phyloP scores from a whole-genome alignment of 2,888 invertebrate species.

The Torymus auratus region DNA sequence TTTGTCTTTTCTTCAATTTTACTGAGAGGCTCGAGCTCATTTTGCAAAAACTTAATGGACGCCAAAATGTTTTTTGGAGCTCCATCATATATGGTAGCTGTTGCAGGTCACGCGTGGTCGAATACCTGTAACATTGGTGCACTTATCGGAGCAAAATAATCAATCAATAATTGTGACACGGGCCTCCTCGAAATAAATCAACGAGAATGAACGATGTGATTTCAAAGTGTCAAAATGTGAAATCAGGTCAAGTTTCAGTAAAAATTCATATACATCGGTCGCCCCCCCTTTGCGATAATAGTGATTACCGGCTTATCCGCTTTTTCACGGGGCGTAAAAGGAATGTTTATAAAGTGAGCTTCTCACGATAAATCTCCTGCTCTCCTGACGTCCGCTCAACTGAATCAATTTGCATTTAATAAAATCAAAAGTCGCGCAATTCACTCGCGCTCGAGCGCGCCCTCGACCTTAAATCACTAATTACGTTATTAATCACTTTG shows the following conservation, averaged over 20 bases:
- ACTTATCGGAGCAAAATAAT: no score
- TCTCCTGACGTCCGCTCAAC: background rate
- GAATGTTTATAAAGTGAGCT: slow-evolving; percentile 21
- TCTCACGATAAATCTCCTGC: slow-evolving; percentile 46
- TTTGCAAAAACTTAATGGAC: no score
- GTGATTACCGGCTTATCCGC: background rate
- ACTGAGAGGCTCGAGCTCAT: no score
- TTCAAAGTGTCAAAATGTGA: slow-evolving; percentile 14
- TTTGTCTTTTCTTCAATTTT: no score
- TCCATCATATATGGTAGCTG: no score
- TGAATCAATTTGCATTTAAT: slow-evolving; percentile 57
- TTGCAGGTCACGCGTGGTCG: no score
- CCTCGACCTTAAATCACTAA: slow-evolving; percentile 56
- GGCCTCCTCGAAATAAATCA: no score
- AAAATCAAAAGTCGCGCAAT: slow-evolving; percentile 54
- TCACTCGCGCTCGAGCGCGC: slow-evolving; percentile 21
- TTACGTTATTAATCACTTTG: slow-evolving; percentile 58
- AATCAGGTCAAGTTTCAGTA: background rate
- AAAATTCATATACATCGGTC: slow-evolving; percentile 16
- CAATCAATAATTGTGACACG: no score
- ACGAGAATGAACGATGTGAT: slow-evolving; percentile 9
- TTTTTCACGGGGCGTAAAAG: background rate
- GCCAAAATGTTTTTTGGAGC: no score
- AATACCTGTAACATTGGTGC: no score
- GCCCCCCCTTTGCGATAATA: background rate